A percentile compares a stretch with the other conserved stretches of the same genome.
These are phyloP conservation scores for Nothura maculosa DNA, from an alignment of 2,797 vertebrate genomes.

Conservation along the genomic window DNA sequence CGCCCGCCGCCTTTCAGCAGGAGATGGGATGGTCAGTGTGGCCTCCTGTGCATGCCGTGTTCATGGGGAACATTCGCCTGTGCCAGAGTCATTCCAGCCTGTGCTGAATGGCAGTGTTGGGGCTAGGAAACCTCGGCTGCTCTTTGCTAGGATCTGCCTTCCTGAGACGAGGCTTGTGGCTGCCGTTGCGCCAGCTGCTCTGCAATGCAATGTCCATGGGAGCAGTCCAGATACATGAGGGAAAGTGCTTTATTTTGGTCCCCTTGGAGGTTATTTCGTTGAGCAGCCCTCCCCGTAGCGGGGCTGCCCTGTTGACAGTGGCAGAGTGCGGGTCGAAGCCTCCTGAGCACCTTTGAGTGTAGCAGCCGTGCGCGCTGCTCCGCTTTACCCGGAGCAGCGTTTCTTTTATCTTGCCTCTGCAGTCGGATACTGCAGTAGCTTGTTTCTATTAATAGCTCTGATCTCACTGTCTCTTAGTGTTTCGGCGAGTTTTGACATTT, in stretches of 20 bases:
- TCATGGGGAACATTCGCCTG: background rate
- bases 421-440: constrained; percentile 70
- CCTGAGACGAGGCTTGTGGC: background rate
- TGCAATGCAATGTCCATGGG: background rate
- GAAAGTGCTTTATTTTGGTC: fast-evolving
- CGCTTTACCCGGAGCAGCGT: background rate
- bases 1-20: background rate
- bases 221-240: too few relatives aligned
- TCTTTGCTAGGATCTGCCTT: background rate
- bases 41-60: constrained; percentile 48
- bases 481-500: constrained; percentile 33
- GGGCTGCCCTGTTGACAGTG: background rate
- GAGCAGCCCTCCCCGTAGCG: too few relatives aligned
- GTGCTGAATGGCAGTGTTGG: background rate
- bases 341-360: fast-evolving
- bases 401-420: constrained; percentile 51
- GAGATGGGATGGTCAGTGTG: constrained; percentile 47
- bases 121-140: constrained; percentile 22
- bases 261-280: background rate
- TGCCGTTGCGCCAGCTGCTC: background rate
- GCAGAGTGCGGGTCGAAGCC: fast-evolving
- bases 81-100: constrained; percentile 23
- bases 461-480: constrained; percentile 49
- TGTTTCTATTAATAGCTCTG: constrained; percentile 74
- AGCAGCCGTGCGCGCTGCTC: fast-evolving